Evolutionary conservation across 2,888 invertebrate species (phyloP).

Genomic region (Uloborus plumipes): DNA sequence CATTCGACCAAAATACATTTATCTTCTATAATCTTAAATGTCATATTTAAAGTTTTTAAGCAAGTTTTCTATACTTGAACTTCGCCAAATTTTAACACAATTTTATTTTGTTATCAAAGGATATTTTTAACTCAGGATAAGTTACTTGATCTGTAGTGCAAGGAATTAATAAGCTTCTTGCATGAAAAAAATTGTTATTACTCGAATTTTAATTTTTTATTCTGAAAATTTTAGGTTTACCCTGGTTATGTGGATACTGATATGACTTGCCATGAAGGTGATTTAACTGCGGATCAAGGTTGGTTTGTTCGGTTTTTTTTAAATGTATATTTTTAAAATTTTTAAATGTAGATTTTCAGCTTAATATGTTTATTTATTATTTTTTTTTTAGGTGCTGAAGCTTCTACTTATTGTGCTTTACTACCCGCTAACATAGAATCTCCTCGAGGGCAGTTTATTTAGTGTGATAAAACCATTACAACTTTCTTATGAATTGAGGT

Average conservation of each 20-base stretch:
- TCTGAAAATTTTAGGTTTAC: constrained; percentile 29
- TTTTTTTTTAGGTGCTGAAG: constrained; percentile 73
- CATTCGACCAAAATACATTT: too few species aligned
- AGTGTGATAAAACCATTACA: constrained; percentile 71
- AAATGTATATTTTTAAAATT: background rate
- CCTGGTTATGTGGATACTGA: constrained; percentile 79
- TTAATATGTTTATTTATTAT: background rate
- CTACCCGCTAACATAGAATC: constrained; percentile 73
- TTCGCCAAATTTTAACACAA: too few species aligned
- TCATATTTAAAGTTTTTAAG: too few species aligned
- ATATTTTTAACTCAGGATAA: background rate
- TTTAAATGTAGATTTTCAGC: background rate
- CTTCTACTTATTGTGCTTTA: constrained; percentile 77
- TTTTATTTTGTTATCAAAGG: background rate
- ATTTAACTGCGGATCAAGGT: constrained; percentile 72
- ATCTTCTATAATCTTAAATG: too few species aligned
- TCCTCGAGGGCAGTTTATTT: constrained; percentile 78
- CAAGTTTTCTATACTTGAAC: too few species aligned
- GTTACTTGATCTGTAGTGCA: background rate
- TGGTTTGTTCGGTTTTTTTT: background rate
- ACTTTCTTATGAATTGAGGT: constrained; percentile 3
- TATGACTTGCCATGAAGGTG: constrained; percentile 80
- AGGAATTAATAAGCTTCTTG: too few species aligned
- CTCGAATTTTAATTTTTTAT: background rate
- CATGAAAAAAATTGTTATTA: too few species aligned